Percentiles rank a stretch among this genome's conserved stretches.
phyloP scores from a whole-genome alignment of 2,797 vertebrate species.

The Platalea minor region DNA sequence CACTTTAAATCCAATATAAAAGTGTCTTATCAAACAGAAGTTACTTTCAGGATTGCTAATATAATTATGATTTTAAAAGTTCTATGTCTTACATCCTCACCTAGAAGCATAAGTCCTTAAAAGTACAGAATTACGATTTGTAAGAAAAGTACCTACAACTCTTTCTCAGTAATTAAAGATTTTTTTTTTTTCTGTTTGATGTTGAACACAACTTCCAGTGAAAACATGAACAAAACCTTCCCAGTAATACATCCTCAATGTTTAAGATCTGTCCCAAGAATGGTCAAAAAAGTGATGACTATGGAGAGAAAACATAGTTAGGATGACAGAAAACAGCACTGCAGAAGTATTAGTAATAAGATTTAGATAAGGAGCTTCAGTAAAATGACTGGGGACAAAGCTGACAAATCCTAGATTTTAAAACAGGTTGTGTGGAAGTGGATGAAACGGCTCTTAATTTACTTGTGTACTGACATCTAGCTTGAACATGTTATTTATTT shows the following conservation, averaged over 20 bases:
- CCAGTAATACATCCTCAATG: background rate
- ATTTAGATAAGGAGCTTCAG: background rate
- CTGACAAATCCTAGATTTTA: background rate
- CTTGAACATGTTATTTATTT: background rate
- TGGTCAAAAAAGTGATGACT: background rate
- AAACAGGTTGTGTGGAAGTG: background rate
- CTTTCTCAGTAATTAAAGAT: background rate
- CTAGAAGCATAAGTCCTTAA: background rate
- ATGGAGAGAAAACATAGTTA: background rate
- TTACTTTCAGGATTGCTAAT: background rate
- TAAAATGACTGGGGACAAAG: background rate
- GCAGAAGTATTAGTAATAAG: background rate
- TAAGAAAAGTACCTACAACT: background rate
- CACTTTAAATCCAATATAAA: background rate
- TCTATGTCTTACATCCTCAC: background rate
- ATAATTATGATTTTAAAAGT: background rate
- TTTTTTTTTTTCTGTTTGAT: background rate
- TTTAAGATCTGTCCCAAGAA: background rate
- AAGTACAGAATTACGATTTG: background rate
- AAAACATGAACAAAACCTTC: background rate
- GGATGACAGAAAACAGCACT: background rate
- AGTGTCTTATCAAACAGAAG: background rate
- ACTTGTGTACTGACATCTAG: background rate
- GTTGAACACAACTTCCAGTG: background rate
- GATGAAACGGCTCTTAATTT: background rate